phyloP scores from a whole-genome alignment of 2,113 vertebrate genomes.

The Pitta sordida region DNA sequence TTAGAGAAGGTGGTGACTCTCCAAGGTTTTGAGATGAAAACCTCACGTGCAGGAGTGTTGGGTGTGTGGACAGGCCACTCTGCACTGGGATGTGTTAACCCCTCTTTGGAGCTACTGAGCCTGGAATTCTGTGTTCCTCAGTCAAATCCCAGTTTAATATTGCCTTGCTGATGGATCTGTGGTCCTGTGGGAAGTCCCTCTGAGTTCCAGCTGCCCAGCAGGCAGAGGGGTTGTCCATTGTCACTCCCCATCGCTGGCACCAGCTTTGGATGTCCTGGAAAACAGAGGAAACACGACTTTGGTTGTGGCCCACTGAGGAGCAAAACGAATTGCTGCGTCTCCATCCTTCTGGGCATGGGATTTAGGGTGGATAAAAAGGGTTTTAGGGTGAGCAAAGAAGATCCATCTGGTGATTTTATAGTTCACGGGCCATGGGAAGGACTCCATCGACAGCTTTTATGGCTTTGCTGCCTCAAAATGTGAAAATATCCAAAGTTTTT shows the following conservation, averaged over 20 bases:
- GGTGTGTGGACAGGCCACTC: neutral
- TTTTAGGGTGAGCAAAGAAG: neutral
- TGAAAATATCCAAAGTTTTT: neutral
- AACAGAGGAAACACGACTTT: neutral
- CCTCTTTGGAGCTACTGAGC: neutral
- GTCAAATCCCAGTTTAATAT: neutral
- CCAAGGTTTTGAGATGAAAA: neutral
- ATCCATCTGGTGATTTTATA: neutral
- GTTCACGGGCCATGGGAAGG: neutral
- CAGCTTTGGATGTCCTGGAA: neutral
- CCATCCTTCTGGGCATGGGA: neutral
- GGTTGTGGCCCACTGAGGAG: neutral
- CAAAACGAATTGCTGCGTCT: too few species aligned
- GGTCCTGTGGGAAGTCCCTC: neutral
- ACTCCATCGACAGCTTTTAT: neutral
- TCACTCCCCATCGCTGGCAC: neutral
- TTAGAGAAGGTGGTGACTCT: neutral
- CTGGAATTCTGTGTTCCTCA: neutral
- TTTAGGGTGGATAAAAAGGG: neutral
- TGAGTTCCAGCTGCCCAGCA: neutral
- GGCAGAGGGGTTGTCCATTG: rapidly evolving
- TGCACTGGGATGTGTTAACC: rapidly evolving
- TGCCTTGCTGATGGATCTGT: neutral
- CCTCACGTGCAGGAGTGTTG: neutral
- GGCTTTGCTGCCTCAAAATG: neutral